phyloP scores from a whole-genome alignment of 2,797 vertebrate genomes.

The Chelon labrosus region DNA sequence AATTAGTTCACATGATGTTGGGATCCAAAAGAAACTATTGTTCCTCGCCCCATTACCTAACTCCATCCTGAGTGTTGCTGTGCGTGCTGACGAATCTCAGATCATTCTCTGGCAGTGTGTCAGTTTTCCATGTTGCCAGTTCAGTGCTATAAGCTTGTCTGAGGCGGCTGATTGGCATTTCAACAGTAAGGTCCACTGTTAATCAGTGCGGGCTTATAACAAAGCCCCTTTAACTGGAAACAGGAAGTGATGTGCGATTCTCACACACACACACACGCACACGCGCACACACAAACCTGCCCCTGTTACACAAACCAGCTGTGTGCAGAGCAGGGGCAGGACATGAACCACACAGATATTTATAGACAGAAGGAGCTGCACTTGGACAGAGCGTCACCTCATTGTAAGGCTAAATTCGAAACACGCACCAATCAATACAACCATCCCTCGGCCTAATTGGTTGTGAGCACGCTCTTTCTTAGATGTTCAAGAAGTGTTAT shows the following conservation, averaged over 20 bases:
- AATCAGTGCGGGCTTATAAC: conserved; percentile 57
- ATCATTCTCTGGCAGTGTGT: conserved; percentile 11
- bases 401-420: conserved; percentile 53
- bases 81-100: conserved; percentile 11
- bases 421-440: conserved; percentile 30
- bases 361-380: conserved; percentile 70
- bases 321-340: conserved; percentile 55
- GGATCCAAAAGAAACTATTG: conserved; percentile 17
- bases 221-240: conserved; percentile 65
- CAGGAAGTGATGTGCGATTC: conserved; percentile 67
- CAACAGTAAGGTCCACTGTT: conserved; percentile 43
- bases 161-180: conserved; percentile 52
- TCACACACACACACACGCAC: conserved; percentile 38
- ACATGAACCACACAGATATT: conserved; percentile 72
- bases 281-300: conserved; percentile 68
- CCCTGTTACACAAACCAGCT: conserved; percentile 72
- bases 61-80: conserved; percentile 18
- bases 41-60: conserved; percentile 16
- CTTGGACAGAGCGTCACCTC: conserved; percentile 62
- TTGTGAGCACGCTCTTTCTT: background rate
- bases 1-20: no score
- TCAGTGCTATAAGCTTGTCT: conserved; percentile 30
- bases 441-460: conserved; percentile 18
- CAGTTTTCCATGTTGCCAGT: conserved; percentile 18
- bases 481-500: conserved; percentile 14